A percentile compares a stretch with the other conserved stretches of the same genome.
Conservation (phyloP, 2,113 vertebrate species). For the Holacanthus passer region DNA sequence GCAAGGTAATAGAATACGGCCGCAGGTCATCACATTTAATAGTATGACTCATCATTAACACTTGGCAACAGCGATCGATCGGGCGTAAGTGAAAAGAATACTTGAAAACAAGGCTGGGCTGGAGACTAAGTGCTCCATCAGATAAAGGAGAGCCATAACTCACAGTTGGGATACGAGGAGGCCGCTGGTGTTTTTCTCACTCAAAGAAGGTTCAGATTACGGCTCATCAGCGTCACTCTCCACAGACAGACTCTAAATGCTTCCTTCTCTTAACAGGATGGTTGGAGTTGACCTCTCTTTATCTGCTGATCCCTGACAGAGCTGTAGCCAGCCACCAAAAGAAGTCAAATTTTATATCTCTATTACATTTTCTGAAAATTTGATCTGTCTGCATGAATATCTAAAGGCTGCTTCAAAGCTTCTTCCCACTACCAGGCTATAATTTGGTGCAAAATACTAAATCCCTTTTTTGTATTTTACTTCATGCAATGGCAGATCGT, state of each 20-base stretch:
- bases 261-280: slow-evolving; percentile 25
- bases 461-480: neutral
- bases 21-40: slow-evolving; percentile 76
- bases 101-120: slow-evolving; percentile 65
- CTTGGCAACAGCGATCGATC: slow-evolving; percentile 71
- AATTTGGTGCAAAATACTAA: neutral
- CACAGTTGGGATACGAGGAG: slow-evolving; percentile 32
- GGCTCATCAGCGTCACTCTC: slow-evolving; percentile 52
- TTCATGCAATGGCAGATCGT: neutral
- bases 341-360: neutral
- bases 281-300: slow-evolving; percentile 23
- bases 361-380: neutral
- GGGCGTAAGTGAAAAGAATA: slow-evolving; percentile 73
- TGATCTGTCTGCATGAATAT: neutral
- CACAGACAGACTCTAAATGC: slow-evolving; percentile 22
- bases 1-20: slow-evolving; percentile 65
- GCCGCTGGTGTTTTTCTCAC: slow-evolving; percentile 37
- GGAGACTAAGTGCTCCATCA: slow-evolving; percentile 72
- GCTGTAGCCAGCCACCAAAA: neutral
- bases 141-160: slow-evolving; percentile 61
- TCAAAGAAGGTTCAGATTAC: slow-evolving; percentile 56
- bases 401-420: neutral
- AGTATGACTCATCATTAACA: slow-evolving; percentile 82
- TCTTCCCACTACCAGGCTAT: neutral
- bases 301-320: neutral